Evolutionary conservation across 2,888 invertebrate genomes (phyloP).

Genomic region (Slavum lentiscoides): DNA sequence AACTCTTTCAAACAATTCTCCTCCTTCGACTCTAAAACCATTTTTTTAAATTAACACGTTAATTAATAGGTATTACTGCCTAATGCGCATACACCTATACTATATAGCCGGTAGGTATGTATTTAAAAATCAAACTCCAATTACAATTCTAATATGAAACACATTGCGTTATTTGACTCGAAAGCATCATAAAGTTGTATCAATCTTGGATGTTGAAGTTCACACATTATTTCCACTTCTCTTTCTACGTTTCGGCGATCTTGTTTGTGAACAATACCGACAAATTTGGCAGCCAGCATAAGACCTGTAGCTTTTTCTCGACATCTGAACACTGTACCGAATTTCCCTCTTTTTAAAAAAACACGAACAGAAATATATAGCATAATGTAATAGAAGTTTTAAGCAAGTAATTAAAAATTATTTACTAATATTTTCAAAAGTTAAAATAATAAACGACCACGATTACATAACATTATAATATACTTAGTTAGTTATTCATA

Average conservation of each 20-base stretch:
- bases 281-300: conserved; percentile 89
- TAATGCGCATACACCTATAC: too few relatives aligned
- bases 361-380: conserved; percentile 31
- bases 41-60: neutral
- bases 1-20: conserved; percentile 97
- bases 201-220: conserved; percentile 89
- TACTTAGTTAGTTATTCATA: too few relatives aligned
- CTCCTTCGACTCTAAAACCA: conserved; percentile 92
- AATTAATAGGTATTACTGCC: neutral
- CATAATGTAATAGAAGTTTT: neutral
- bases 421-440: too few relatives aligned
- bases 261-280: conserved; percentile 80
- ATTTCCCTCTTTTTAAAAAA: conserved; percentile 79
- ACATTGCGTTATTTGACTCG: conserved; percentile 91
- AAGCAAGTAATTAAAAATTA: neutral
- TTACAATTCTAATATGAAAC: conserved; percentile 97
- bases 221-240: conserved; percentile 95
- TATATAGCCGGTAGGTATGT: neutral
- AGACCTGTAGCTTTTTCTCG: conserved; percentile 79
- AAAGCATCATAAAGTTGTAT: conserved; percentile 98
- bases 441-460: too few relatives aligned
- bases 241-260: conserved; percentile 89
- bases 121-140: conserved; percentile 60
- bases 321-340: conserved; percentile 94
- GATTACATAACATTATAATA: too few relatives aligned